Evolutionary conservation across 2,888 invertebrate species (phyloP).

Genomic region (Lymantria dispar): DNA sequence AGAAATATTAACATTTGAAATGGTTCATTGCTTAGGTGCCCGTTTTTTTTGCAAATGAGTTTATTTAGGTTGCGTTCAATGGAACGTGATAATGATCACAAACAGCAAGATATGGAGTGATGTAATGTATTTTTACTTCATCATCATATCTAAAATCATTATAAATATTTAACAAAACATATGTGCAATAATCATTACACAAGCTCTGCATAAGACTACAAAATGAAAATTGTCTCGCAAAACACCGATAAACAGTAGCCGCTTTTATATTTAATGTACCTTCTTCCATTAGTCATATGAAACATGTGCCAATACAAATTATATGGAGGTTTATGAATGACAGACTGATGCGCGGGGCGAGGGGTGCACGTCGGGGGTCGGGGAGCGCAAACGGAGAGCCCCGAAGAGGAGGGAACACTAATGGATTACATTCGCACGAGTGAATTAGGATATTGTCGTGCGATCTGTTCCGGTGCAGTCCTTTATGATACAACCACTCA

Average conservation of each 20-base stretch:
- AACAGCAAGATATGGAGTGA: too few relatives aligned
- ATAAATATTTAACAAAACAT: too few relatives aligned
- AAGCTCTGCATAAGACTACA: not conserved
- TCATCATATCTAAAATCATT: too few relatives aligned
- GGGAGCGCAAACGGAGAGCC: slow-evolving; percentile 25
- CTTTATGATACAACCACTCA: slow-evolving; percentile 60
- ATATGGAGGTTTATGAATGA: slow-evolving; percentile 81
- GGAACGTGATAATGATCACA: too few relatives aligned
- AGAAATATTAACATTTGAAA: too few relatives aligned
- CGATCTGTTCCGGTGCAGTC: slow-evolving; percentile 79
- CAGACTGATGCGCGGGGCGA: slow-evolving; percentile 53
- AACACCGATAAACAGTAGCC: slow-evolving; percentile 58
- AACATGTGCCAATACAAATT: slow-evolving; percentile 82
- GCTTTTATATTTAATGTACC: slow-evolving; percentile 67
- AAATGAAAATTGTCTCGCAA: slow-evolving; percentile 33
- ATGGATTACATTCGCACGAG: slow-evolving; percentile 81
- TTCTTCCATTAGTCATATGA: slow-evolving; percentile 79
- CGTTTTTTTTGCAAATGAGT: too few relatives aligned
- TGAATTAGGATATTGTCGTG: slow-evolving; percentile 82
- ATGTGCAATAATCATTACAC: too few relatives aligned
- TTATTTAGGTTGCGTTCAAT: too few relatives aligned
- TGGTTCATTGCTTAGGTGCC: too few relatives aligned
- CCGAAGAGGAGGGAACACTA: slow-evolving; percentile 60
- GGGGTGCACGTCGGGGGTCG: slow-evolving; percentile 24
- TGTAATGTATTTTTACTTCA: too few relatives aligned